A percentile compares a stretch with the other conserved stretches of the same genome.
phyloP scores from a whole-genome alignment of 2,888 invertebrate genomes.

The Sphaerophoria rueppellii region DNA sequence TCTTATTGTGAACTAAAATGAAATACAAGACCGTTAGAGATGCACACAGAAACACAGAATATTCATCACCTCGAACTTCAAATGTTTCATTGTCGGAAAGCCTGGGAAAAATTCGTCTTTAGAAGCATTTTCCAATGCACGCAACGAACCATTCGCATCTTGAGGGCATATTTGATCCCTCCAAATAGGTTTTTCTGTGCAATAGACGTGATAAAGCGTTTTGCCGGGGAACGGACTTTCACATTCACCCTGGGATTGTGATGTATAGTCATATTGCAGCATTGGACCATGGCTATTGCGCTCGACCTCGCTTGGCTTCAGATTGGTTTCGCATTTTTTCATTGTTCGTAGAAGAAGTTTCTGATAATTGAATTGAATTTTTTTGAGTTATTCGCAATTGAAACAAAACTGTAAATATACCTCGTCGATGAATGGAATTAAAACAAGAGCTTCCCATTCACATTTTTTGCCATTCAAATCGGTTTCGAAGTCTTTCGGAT shows the following conservation, averaged over 20 bases:
- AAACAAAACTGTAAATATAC: slow-evolving; percentile 78
- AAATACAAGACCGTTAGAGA: not conserved
- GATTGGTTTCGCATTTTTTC: slow-evolving; percentile 85
- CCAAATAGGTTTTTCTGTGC: slow-evolving; percentile 77
- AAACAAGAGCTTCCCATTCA: slow-evolving; percentile 97
- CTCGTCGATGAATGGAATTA: slow-evolving; percentile 97
- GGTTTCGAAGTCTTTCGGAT: slow-evolving; percentile 94
- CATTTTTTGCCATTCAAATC: slow-evolving; percentile 98
- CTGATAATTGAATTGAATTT: slow-evolving; percentile 80
- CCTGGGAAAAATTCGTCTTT: slow-evolving; percentile 87
- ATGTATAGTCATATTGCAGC: slow-evolving; percentile 88
- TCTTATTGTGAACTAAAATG: slow-evolving; percentile 85
- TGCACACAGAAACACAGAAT: slow-evolving; percentile 22
- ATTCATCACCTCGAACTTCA: slow-evolving; percentile 88
- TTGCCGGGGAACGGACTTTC: slow-evolving; percentile 85
- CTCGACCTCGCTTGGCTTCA: slow-evolving; percentile 87
- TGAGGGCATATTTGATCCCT: slow-evolving; percentile 76
- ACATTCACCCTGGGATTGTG: slow-evolving; percentile 84
- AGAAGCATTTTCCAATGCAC: slow-evolving; percentile 76
- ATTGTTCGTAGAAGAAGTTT: slow-evolving; percentile 89
- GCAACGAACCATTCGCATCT: slow-evolving; percentile 74
- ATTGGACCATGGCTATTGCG: slow-evolving; percentile 95
- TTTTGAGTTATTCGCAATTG: not conserved
- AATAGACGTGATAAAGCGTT: slow-evolving; percentile 80
- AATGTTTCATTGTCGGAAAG: slow-evolving; percentile 95